Conservation (phyloP, 1,140 invertebrate genomes). For the Daktulosphaira vitifoliae region DNA sequence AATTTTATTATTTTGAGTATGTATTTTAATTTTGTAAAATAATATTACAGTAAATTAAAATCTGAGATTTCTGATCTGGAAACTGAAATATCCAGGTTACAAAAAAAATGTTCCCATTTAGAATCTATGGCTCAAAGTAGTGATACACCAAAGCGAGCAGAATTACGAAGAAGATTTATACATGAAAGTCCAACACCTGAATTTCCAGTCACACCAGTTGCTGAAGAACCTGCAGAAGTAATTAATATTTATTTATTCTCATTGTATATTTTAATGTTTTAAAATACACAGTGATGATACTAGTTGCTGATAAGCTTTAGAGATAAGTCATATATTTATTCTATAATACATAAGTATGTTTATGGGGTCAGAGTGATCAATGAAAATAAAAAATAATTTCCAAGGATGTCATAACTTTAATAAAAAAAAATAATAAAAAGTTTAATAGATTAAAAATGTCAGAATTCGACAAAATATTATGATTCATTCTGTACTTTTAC, state of each 20-base stretch:
- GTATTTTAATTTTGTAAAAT: neutral
- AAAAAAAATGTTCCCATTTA: constrained; percentile 29
- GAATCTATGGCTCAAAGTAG: constrained; percentile 5
- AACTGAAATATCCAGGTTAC: constrained; percentile 20
- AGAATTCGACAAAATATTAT: too few relatives aligned
- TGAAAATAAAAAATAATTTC: too few relatives aligned
- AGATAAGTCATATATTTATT: too few relatives aligned
- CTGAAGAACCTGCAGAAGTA: neutral
- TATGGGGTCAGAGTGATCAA: too few relatives aligned
- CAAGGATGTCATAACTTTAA: too few relatives aligned
- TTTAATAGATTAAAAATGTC: too few relatives aligned
- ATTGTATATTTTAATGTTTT: too few relatives aligned
- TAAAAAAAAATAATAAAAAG: too few relatives aligned
- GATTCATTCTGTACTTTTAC: too few relatives aligned
- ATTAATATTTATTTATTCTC: neutral
- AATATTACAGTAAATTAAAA: constrained; percentile 28
- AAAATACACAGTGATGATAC: too few relatives aligned
- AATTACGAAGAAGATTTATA: constrained; percentile 21
- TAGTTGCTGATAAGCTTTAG: too few relatives aligned
- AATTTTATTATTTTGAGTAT: neutral
- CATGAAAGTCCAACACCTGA: constrained; percentile 24
- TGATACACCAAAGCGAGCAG: constrained; percentile 9
- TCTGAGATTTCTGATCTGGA: constrained; percentile 16
- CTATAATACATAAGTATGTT: too few relatives aligned
- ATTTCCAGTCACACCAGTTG: neutral